Evolutionary conservation across 2,888 invertebrate species (phyloP).

Genomic region (Fragum whitleyi): DNA sequence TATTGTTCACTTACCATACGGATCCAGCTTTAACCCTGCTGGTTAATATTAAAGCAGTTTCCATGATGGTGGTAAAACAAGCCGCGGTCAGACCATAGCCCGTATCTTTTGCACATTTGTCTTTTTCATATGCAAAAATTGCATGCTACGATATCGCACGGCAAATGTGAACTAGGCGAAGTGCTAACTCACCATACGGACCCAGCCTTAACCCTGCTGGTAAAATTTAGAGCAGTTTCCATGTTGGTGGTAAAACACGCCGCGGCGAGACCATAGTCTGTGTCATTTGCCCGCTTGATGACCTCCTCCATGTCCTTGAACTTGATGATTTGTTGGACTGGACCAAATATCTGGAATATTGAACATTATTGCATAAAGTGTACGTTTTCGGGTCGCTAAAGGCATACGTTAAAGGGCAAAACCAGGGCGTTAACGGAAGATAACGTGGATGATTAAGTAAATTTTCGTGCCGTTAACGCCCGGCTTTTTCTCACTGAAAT

Average conservation of each 20-base stretch:
- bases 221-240: conserved; percentile 89
- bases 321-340: conserved; percentile 94
- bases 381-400: too few relatives aligned
- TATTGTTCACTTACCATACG: conserved; percentile 91
- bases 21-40: conserved; percentile 92
- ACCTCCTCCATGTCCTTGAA: conserved; percentile 93
- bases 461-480: too few relatives aligned
- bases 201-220: conserved; percentile 91
- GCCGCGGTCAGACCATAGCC: conserved; percentile 93
- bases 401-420: too few relatives aligned
- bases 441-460: too few relatives aligned
- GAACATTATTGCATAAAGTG: too few relatives aligned
- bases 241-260: conserved; percentile 93
- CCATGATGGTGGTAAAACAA: conserved; percentile 92
- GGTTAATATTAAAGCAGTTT: conserved; percentile 90
- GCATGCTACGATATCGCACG: too few relatives aligned
- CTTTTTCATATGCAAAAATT: too few relatives aligned
- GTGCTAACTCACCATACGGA: conserved; percentile 90
- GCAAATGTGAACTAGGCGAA: too few relatives aligned
- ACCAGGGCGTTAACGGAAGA: too few relatives aligned
- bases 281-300: conserved; percentile 92
- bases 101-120: conserved; percentile 93
- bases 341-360: conserved; percentile 92
- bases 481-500: too few relatives aligned
- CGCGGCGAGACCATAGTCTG: conserved; percentile 93